A percentile compares a stretch with the other conserved stretches of the same genome.
Conservation (phyloP, 2,797 vertebrate species). For the Brachyalestes nurse region DNA sequence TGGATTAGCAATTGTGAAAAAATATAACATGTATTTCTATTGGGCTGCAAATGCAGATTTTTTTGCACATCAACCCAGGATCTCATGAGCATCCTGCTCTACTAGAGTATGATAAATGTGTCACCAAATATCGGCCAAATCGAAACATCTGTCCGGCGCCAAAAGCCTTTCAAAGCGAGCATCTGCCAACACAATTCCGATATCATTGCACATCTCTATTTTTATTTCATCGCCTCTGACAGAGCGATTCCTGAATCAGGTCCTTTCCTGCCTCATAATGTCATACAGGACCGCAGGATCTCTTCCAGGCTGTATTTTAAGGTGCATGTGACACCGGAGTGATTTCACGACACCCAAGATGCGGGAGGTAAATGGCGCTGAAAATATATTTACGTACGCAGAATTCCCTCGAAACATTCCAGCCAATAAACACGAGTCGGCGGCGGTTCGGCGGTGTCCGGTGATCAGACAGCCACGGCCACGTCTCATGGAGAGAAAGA, state of each 20-base stretch:
- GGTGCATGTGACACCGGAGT: slow-evolving; percentile 67
- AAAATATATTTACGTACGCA: slow-evolving; percentile 75
- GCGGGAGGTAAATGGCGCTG: slow-evolving; percentile 69
- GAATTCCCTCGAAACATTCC: slow-evolving; percentile 65
- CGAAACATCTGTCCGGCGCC: no score
- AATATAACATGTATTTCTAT: no score
- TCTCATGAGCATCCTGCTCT: no score
- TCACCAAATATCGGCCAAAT: no score
- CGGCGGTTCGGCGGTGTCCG: background rate
- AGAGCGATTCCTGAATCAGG: background rate
- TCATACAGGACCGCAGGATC: background rate
- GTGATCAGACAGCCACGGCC: slow-evolving; percentile 25
- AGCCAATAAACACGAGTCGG: slow-evolving; percentile 68
- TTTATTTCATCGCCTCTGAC: no score
- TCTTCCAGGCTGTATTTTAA: slow-evolving; percentile 60
- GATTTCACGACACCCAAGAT: slow-evolving; percentile 67
- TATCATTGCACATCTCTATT: background rate
- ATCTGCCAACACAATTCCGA: background rate
- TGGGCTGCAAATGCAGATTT: no score
- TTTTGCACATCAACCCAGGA: no score
- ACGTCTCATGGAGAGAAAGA: slow-evolving; percentile 31
- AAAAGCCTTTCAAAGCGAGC: no score
- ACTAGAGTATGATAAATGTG: no score
- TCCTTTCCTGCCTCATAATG: background rate
- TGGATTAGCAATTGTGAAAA: no score